phyloP scores from a whole-genome alignment of 2,797 vertebrate species.

The Setipinna tenuifilis region DNA sequence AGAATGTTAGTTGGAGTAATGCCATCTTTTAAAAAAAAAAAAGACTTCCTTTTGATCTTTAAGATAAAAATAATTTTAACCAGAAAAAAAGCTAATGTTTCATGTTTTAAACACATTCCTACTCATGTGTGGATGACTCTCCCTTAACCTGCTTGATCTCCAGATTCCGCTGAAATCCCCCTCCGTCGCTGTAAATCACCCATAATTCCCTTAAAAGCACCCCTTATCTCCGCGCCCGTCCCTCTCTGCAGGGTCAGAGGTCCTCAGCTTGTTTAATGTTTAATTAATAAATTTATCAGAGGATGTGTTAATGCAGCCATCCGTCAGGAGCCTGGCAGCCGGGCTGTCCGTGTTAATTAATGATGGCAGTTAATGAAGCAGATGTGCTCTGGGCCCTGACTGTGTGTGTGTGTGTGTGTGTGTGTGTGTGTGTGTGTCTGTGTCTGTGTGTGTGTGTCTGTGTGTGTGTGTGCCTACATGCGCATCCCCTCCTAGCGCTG shows the following conservation, averaged over 20 bases:
- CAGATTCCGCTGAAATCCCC: constrained; percentile 14
- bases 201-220: constrained; percentile 35
- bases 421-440: constrained; percentile 31
- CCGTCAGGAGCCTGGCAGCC: constrained; percentile 31
- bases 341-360: constrained; percentile 44
- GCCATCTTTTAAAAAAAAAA: not conserved
- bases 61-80: constrained; percentile 6
- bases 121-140: not conserved
- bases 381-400: constrained; percentile 20
- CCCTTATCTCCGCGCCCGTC: not conserved
- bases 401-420: too few species aligned
- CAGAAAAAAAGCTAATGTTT: not conserved
- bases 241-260: not conserved
- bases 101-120: constrained; percentile 17
- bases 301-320: constrained; percentile 27
- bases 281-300: constrained; percentile 49
- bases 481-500: not conserved
- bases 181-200: constrained; percentile 30
- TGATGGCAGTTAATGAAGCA: constrained; percentile 31
- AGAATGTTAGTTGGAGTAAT: not conserved
- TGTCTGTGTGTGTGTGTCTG: constrained; percentile 25
- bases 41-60: not conserved
- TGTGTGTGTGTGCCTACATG: too few species aligned
- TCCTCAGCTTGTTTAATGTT: constrained; percentile 42
- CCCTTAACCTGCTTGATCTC: not conserved